Base-by-base conservation (phyloP, 2,888 invertebrate genomes). In the Oxytorus armatus region DNA sequence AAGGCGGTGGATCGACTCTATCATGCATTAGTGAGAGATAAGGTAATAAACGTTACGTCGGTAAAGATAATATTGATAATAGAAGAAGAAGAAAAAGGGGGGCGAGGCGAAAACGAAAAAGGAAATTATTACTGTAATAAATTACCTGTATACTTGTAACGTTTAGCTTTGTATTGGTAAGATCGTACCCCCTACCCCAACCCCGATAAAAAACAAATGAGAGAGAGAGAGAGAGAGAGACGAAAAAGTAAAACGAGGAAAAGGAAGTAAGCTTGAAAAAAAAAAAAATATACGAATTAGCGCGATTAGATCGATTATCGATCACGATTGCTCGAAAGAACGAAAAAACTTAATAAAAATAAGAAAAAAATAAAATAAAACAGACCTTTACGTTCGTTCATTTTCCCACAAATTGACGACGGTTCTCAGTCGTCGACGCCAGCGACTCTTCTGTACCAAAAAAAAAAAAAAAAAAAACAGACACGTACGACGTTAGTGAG, bases 151-250 rank as follows among this genome's bases (percentile, higher is more conserved):
- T 90, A 90, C 89, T 90, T 90, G 89, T 90, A 90, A 91, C 89
- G 88, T 90, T 90, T 91, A 91, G 91, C 88, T 90, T 91, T 90
- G 90, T 90, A 91, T 91, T 89, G 88, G 90, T 91, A 91, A 91
- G 91, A 87, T 90, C 88, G 87, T 85, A 86, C 88, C 85, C 85
- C 78, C 82, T 81, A 49, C 39, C 23, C 29, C 18, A 14, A 29
- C 14, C 10, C 16, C 11, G 8, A 25, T 0, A 11, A 42, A 8
- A 42, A 33, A 29, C 8, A 36, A 47, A 36, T 3, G 47, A 8
- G 39, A 33, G 36, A 3, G 25, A 61, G 36, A 25, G 47, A 11
- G 14, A 51, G 39, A 49, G 16, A 21, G 53, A 53, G 42, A 59
- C 49, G 18, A 49, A 80, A 79, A 47, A 5, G 53, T 21, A 77